Percentiles rank a stretch among this genome's conserved stretches.
Conservation (phyloP, 2,888 invertebrate genomes). For the Dasysyrphus tricinctus region DNA sequence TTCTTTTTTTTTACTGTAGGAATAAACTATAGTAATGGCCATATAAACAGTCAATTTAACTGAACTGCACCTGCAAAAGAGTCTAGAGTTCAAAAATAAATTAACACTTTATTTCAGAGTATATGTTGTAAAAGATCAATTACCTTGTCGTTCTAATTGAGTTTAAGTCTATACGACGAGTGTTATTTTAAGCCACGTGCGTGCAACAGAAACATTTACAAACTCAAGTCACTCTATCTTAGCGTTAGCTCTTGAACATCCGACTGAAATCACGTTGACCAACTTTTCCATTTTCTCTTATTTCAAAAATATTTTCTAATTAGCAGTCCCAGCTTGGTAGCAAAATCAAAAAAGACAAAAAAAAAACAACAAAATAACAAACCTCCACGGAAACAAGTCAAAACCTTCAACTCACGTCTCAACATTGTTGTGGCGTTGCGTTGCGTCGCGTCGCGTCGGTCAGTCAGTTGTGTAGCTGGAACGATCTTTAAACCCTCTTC, state of each 20-base stretch:
- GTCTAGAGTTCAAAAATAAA: conserved; percentile 38
- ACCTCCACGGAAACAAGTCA: conserved; percentile 35
- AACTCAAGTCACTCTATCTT: conserved; percentile 45
- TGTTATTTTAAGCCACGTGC: conserved; percentile 38
- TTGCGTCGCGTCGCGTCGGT: not conserved
- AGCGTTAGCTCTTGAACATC: conserved; percentile 21
- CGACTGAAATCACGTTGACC: conserved; percentile 48
- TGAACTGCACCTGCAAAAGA: conserved; percentile 25
- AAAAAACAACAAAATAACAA: conserved; percentile 9
- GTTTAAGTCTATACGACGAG: conserved; percentile 1
- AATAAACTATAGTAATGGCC: conserved; percentile 4
- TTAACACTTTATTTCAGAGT: conserved; percentile 14
- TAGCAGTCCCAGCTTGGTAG: conserved; percentile 47
- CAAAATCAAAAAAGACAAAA: conserved; percentile 10
- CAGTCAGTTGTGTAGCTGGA: not conserved
- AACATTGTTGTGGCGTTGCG: not conserved
- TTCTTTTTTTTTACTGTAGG: not conserved
- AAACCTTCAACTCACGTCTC: conserved; percentile 27
- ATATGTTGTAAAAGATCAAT: conserved; percentile 43
- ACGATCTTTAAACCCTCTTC: conserved; percentile 42
- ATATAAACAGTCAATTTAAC: conserved; percentile 6
- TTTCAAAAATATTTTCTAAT: conserved; percentile 66
- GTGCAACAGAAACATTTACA: conserved; percentile 24
- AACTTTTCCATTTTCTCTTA: conserved; percentile 50
- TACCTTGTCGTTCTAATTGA: conserved; percentile 49